These are phyloP conservation scores for Kryphioiulus occultus DNA, from an alignment of 2,888 invertebrate genomes.

Conservation along the genomic window DNA sequence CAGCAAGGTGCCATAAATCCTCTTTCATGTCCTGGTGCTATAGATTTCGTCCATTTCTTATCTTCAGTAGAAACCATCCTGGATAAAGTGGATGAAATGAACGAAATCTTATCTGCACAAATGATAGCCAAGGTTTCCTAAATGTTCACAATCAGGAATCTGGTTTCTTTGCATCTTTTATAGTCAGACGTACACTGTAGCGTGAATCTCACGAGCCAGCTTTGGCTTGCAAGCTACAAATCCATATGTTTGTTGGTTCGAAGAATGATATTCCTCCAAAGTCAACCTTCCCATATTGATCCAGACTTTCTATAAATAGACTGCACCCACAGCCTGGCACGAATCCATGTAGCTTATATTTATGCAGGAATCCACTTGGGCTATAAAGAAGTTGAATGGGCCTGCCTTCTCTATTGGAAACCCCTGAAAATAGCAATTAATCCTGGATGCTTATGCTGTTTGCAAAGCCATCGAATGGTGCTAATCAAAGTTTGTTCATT, in stretches of 20 bases:
- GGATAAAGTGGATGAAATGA: not conserved
- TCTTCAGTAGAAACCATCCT: not conserved
- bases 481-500: not conserved
- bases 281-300: slow-evolving; percentile 28
- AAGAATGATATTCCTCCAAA: not conserved
- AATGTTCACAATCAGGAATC: not conserved
- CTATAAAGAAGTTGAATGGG: not conserved
- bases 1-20: not conserved
- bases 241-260: not conserved
- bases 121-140: not conserved
- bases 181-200: not conserved
- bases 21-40: not conserved
- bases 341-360: not conserved
- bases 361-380: not conserved
- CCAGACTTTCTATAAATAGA: slow-evolving; percentile 24
- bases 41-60: not conserved
- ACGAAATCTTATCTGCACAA: not conserved
- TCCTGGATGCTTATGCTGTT: not conserved
- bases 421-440: not conserved
- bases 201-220: not conserved
- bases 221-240: not conserved
- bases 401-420: not conserved
- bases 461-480: not conserved
- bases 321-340: not conserved
- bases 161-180: not conserved